These are phyloP conservation scores for Brachyptera risi DNA, from an alignment of 2,888 invertebrate genomes.

Conservation along the genomic window DNA sequence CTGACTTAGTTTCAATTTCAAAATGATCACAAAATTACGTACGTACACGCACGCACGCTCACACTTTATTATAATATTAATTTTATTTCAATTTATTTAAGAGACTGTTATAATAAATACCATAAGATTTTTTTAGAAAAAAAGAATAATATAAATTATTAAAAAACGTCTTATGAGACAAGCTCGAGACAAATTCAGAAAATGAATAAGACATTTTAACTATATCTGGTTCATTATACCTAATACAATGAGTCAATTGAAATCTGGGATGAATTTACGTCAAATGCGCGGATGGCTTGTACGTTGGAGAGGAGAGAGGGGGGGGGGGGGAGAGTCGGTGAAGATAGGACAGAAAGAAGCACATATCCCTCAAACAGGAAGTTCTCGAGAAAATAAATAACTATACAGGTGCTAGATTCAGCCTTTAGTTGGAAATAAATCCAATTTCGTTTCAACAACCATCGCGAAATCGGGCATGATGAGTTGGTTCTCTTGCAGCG, in stretches of 20 bases:
- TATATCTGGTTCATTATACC: background rate
- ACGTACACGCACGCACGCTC: conserved; percentile 21
- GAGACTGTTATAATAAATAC: too few relatives aligned
- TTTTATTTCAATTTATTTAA: conserved; percentile 16
- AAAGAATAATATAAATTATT: too few relatives aligned
- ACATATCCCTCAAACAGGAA: conserved; percentile 27
- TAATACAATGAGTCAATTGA: background rate
- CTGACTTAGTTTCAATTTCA: conserved; percentile 33
- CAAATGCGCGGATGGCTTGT: conserved; percentile 8
- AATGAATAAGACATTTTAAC: background rate
- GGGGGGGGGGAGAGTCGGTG: conserved; percentile 7
- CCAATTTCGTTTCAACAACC: too few relatives aligned
- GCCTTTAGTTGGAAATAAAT: conserved; percentile 1
- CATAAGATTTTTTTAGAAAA: too few relatives aligned
- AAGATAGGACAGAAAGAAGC: conserved; percentile 4
- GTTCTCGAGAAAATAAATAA: conserved; percentile 32
- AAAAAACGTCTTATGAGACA: too few relatives aligned
- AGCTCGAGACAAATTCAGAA: conserved; percentile 1
- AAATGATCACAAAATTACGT: conserved; percentile 31
- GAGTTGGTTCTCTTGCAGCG: too few relatives aligned
- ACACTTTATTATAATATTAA: conserved; percentile 29
- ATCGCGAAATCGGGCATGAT: too few relatives aligned
- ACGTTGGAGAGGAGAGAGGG: conserved; percentile 4
- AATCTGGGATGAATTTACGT: conserved; percentile 12
- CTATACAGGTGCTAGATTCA: too few relatives aligned